These are phyloP conservation scores for Danio jaintianensis DNA, from an alignment of 2,797 vertebrate genomes.

Conservation along the genomic window DNA sequence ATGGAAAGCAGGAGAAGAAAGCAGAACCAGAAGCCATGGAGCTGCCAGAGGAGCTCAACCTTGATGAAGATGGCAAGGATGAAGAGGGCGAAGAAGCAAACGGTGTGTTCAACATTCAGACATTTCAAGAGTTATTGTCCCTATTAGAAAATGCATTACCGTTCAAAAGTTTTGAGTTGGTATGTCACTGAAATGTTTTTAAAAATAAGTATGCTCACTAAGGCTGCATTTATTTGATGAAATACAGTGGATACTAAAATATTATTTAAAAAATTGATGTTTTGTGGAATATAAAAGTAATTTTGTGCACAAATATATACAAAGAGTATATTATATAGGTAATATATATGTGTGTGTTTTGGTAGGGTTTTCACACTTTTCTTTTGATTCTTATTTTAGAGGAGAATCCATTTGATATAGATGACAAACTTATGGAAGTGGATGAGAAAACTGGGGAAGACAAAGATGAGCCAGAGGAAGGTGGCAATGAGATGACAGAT, in stretches of 20 bases:
- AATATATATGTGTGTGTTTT: neutral
- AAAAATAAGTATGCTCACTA: too few relatives aligned
- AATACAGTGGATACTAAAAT: neutral
- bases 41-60: conserved; percentile 90
- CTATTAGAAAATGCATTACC: neutral
- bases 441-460: conserved; percentile 72
- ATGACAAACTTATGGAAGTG: conserved; percentile 78
- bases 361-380: neutral
- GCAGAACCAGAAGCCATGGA: conserved; percentile 89
- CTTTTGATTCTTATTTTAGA: conserved; percentile 65
- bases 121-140: neutral
- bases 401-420: conserved; percentile 88
- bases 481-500: conserved; percentile 68
- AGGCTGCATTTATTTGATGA: neutral
- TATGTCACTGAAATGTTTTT: too few relatives aligned
- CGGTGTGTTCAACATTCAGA: conserved; percentile 61
- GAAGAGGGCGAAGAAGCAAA: conserved; percentile 74
- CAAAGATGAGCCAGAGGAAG: conserved; percentile 66
- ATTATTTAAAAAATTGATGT: too few relatives aligned
- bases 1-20: conserved; percentile 86
- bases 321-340: too few relatives aligned
- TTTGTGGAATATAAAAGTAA: too few relatives aligned
- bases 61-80: conserved; percentile 84
- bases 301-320: too few relatives aligned
- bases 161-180: neutral